Conservation (phyloP, 1,140 invertebrate species). For the Apis dorsata region DNA sequence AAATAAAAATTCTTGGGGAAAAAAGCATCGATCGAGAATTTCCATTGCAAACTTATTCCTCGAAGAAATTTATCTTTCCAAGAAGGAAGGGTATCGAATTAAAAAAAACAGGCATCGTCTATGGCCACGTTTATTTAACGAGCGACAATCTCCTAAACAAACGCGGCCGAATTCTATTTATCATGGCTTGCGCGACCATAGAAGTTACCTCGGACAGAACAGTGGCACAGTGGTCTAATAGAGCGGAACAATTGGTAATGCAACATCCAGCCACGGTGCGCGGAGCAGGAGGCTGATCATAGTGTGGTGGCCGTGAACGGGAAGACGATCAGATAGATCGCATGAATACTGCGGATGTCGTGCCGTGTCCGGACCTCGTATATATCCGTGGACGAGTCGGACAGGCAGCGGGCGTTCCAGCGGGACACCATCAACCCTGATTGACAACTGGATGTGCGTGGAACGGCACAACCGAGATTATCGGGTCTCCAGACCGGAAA, state of each 20-base stretch:
- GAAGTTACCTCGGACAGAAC: slow-evolving; percentile 30
- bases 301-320: slow-evolving; percentile 49
- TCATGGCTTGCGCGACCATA: slow-evolving; percentile 6
- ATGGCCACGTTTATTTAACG: neutral
- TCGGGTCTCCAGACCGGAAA: slow-evolving; percentile 66
- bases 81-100: no score
- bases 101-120: no score
- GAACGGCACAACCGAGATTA: slow-evolving; percentile 64
- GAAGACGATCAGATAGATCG: slow-evolving; percentile 67
- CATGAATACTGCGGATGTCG: slow-evolving; percentile 67
- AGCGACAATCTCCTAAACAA: slow-evolving; percentile 1
- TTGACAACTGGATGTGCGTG: slow-evolving; percentile 65
- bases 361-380: slow-evolving; percentile 63
- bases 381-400: slow-evolving; percentile 63
- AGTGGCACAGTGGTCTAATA: slow-evolving; percentile 34
- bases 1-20: no score
- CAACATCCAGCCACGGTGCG: slow-evolving; percentile 40
- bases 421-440: slow-evolving; percentile 66
- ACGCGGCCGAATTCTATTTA: slow-evolving; percentile 18
- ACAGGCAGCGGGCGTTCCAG: slow-evolving; percentile 65
- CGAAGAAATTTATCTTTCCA: no score
- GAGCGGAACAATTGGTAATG: slow-evolving; percentile 52
- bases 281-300: slow-evolving; percentile 39
- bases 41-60: no score
- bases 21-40: no score